These are phyloP conservation scores for Cyclargus thomasi DNA, from an alignment of 1,140 invertebrate genomes.

Conservation along the genomic window DNA sequence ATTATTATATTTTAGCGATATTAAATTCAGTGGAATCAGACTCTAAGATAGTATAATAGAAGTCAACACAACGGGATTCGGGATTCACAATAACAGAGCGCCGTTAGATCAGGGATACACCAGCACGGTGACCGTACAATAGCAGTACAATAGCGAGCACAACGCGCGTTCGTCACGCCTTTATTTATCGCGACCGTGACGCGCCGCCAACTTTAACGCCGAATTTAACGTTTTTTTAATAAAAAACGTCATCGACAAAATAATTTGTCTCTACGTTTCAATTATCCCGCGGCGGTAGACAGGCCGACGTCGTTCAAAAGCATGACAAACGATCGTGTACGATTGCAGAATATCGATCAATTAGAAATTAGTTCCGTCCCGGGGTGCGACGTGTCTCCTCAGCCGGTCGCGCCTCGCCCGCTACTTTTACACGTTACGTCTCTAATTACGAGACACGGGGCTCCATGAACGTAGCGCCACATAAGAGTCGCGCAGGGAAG, in stretches of 20 bases:
- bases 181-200: neutral
- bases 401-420: too few relatives aligned
- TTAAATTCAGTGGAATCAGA: too few relatives aligned
- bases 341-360: constrained; percentile 19
- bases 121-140: neutral
- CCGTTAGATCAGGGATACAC: neutral
- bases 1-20: too few relatives aligned
- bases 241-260: neutral
- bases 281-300: neutral
- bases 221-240: neutral
- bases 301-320: neutral
- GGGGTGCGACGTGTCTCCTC: too few relatives aligned
- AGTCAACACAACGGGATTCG: neutral
- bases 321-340: constrained; percentile 18
- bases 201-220: neutral
- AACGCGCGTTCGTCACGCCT: neutral
- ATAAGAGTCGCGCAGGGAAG: too few relatives aligned
- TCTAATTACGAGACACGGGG: too few relatives aligned
- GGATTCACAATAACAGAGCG: neutral
- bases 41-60: too few relatives aligned
- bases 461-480: neutral
- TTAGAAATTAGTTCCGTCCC: constrained; percentile 17
- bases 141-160: too few relatives aligned
- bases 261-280: constrained; percentile 1
- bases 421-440: neutral